Evolutionary conservation across 2,888 invertebrate species (phyloP), one percentile per base, ranked within the genome.

Genomic region (Ceraclea dissimilis): DNA sequence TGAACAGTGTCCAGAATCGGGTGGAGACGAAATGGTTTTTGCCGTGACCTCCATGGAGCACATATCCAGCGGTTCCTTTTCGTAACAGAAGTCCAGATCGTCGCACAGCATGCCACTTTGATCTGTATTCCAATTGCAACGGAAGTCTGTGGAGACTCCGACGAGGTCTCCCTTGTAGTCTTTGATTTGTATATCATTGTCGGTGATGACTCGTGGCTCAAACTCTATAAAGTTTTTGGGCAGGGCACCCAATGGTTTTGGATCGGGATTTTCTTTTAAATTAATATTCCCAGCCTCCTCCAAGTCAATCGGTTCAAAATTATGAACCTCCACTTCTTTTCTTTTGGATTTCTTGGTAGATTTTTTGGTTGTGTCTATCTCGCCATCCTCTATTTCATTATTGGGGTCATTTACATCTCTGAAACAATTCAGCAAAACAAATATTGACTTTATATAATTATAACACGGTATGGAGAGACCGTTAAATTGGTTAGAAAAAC

Each of bases 161-260:
- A 75, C 66, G 55, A 68, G 66, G 58, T 73, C 72, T 44, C 66
- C 70, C 18, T 54, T 64, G 67, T 71, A 71, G 69, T 75, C 75
- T 16, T 17, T 53, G 50, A 76, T 70, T 64, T 67, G 68, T 60
- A 63, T 64, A 64, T 72, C 72, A 54, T 62, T 60, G 31, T 64
- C 63, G n/a, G 67, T 53, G 31, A 67, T 62, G 52, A 64, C 65
- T 58, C 75, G 70, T 63, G 76, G 75, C 69, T 72, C 74, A 66
- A 76, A 71, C 68, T 75, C 74, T 26, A 70, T 60, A 68, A 71
- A 74, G 54, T 66, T 62, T 63, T 74, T 71, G 61, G 76, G 73
- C 67, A 76, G 69, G 59, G 71, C 70, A 65, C 76, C 74, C 66
- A 75, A 74, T 61, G 75, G 49, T 58, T 60, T 61, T 1, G 51